These are phyloP conservation scores for Platichthys stellatus DNA, from an alignment of 2,113 vertebrate genomes.

Conservation along the genomic window DNA sequence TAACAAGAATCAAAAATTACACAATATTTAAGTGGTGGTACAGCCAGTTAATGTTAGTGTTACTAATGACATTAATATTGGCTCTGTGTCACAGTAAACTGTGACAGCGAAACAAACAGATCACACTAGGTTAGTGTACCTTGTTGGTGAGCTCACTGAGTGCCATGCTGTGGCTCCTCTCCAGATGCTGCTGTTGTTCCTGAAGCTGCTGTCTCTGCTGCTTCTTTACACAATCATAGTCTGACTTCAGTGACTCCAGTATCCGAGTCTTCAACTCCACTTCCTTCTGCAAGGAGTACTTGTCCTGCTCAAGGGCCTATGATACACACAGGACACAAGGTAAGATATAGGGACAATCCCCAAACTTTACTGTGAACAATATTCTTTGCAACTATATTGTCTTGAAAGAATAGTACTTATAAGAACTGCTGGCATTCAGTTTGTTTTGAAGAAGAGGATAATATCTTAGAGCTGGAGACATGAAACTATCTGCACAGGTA, in stretches of 20 bases:
- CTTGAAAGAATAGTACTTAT: not conserved
- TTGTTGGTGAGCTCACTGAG: conserved; percentile 87
- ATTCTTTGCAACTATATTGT: not conserved
- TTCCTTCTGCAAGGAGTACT: conserved; percentile 91
- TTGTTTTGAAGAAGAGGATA: not conserved
- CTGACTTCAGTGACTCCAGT: conserved; percentile 88
- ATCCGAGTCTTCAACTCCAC: conserved; percentile 90
- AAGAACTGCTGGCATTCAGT: not conserved
- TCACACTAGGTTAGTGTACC: conserved; percentile 72
- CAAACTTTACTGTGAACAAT: too few species aligned
- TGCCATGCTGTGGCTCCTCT: conserved; percentile 82
- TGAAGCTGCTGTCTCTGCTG: conserved; percentile 87
- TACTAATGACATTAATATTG: not conserved
- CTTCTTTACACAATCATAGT: conserved; percentile 89
- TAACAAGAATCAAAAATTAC: not conserved
- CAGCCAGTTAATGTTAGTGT: too few species aligned
- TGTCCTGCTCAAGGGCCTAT: conserved; percentile 87
- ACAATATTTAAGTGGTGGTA: not conserved
- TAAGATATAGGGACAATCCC: too few species aligned
- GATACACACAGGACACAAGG: not conserved
- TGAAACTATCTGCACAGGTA: not conserved
- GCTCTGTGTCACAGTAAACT: not conserved
- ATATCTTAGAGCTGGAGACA: not conserved
- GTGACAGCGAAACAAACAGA: not conserved
- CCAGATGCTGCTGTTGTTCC: conserved; percentile 83